These are phyloP conservation scores for Anastrepha ludens DNA, from an alignment of 1,140 invertebrate genomes.

Conservation along the genomic window DNA sequence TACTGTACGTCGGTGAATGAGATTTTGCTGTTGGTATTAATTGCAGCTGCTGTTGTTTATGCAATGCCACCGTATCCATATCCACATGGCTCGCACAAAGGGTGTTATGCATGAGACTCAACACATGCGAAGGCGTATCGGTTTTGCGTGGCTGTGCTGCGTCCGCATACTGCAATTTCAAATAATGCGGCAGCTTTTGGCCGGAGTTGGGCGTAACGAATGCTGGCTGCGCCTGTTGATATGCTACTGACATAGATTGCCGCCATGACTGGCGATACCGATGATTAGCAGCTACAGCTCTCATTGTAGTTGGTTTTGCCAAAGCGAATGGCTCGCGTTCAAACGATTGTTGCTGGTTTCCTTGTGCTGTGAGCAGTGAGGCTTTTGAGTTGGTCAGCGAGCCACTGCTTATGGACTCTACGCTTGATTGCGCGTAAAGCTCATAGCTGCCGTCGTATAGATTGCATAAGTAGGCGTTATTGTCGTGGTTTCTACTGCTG, in stretches of 20 bases:
- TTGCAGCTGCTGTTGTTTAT: background rate
- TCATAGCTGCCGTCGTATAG: background rate
- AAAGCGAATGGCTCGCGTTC: background rate
- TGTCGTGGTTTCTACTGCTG: slow-evolving; percentile 52
- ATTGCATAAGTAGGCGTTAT: background rate
- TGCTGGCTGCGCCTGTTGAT: slow-evolving; percentile 32
- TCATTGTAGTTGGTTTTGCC: background rate
- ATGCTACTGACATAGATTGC: background rate
- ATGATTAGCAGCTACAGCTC: background rate
- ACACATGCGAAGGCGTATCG: background rate
- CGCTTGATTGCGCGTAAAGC: slow-evolving; percentile 17
- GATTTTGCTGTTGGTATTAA: background rate
- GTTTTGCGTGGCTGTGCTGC: too few relatives aligned
- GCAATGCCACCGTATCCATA: background rate
- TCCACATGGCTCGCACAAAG: background rate
- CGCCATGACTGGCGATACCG: background rate
- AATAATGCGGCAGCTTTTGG: slow-evolving; percentile 58
- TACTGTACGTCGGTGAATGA: slow-evolving; percentile 54
- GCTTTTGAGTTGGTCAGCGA: slow-evolving; percentile 52
- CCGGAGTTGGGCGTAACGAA: slow-evolving; percentile 53
- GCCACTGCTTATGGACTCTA: background rate
- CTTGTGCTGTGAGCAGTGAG: background rate
- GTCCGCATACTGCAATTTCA: background rate
- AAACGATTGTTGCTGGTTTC: background rate
- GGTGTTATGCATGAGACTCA: background rate